These are phyloP conservation scores for Sebastes fasciatus DNA, from an alignment of 2,113 vertebrate genomes.

Conservation along the genomic window DNA sequence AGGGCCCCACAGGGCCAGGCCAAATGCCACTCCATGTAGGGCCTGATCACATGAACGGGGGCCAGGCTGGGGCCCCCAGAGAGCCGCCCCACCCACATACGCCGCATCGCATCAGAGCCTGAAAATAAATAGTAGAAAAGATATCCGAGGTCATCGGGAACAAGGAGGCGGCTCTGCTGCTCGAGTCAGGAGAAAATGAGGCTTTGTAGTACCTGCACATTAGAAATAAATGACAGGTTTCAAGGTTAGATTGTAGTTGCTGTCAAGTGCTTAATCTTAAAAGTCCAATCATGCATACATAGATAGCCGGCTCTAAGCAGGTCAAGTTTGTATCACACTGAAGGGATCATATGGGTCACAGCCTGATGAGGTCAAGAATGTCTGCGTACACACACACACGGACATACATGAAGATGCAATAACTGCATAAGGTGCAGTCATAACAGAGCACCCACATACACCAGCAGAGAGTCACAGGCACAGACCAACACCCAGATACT, in stretches of 20 bases:
- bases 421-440: constrained; percentile 6
- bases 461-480: constrained; percentile 35
- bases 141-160: constrained; percentile 70
- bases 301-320: constrained; percentile 33
- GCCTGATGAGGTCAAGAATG: constrained; percentile 42
- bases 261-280: constrained; percentile 35
- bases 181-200: constrained; percentile 28
- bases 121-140: constrained; percentile 76
- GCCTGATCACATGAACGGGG: constrained; percentile 83
- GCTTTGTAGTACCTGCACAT: constrained; percentile 32
- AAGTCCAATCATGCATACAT: constrained; percentile 31
- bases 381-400: constrained; percentile 4
- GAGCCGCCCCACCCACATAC: constrained; percentile 69
- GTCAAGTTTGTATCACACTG: constrained; percentile 28
- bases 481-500: constrained; percentile 41
- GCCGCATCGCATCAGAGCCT: constrained; percentile 69
- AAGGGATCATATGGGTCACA: constrained; percentile 39
- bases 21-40: constrained; percentile 88
- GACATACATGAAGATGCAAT: constrained; percentile 13
- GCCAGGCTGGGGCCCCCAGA: constrained; percentile 64
- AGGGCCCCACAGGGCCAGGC: constrained; percentile 74
- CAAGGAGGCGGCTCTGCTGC: constrained; percentile 44
- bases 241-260: constrained; percentile 21
- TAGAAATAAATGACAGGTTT: constrained; percentile 27
- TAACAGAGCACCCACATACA: constrained; percentile 28